Conservation (phyloP, 1,140 invertebrate genomes). For the Drosophila cardini region DNA sequence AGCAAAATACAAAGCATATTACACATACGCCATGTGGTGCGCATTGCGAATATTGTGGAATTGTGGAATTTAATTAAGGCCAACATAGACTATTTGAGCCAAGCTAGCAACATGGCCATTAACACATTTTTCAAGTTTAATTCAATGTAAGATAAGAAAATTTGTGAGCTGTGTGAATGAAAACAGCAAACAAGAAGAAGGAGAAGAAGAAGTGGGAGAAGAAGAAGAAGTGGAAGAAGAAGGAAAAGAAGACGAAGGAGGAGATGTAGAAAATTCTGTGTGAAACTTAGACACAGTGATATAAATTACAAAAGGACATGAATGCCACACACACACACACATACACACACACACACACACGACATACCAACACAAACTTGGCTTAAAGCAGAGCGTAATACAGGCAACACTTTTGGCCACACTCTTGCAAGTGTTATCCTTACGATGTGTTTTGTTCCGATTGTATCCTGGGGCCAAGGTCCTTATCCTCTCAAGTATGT, state of each 20-base stretch:
- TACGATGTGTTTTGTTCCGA: constrained; percentile 44
- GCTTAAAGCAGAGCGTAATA: constrained; percentile 10
- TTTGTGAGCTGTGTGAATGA: constrained; percentile 40
- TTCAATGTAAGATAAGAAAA: constrained; percentile 74
- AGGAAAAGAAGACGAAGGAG: constrained; percentile 3
- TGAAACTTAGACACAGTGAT: constrained; percentile 60
- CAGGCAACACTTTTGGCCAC: constrained; percentile 18
- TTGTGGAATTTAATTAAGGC: constrained; percentile 78
- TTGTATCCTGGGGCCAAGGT: constrained; percentile 22
- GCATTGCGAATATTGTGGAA: constrained; percentile 42
- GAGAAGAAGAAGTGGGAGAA: constrained; percentile 3
- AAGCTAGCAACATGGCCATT: constrained; percentile 55
- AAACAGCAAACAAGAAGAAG: background rate
- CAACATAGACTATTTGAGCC: constrained; percentile 26
- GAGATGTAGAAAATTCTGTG: background rate
- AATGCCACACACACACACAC: constrained; percentile 64
- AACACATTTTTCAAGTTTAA: constrained; percentile 82
- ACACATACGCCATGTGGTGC: constrained; percentile 68
- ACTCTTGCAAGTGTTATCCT: constrained; percentile 61
- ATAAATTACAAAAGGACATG: constrained; percentile 75
- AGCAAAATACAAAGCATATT: constrained; percentile 31
- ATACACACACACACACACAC: constrained; percentile 66
- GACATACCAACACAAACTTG: constrained; percentile 46
- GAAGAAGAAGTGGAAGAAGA: background rate
- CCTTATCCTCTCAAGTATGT: constrained; percentile 37